Evolutionary conservation across 1,140 invertebrate genomes (phyloP).

Genomic region (Ptiloglossa arizonensis): DNA sequence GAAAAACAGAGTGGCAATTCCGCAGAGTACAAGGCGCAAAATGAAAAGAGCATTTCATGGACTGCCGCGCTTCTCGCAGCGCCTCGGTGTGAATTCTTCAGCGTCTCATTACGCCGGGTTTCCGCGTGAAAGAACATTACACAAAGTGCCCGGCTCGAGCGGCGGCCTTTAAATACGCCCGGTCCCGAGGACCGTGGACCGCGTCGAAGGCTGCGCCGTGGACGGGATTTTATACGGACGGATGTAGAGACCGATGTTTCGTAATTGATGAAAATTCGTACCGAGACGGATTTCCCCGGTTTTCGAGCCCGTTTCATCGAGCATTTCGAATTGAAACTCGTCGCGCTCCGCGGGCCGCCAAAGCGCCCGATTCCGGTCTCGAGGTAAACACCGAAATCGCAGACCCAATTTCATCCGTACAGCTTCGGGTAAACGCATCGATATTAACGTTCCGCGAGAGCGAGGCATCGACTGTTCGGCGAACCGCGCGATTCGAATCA

Average conservation of each 20-base stretch:
- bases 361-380: too few species aligned
- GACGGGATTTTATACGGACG: background rate
- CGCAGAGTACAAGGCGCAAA: slow-evolving; percentile 64
- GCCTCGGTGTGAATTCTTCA: slow-evolving; percentile 70
- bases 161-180: slow-evolving; percentile 39
- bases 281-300: background rate
- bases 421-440: too few species aligned
- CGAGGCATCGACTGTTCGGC: too few species aligned
- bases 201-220: slow-evolving; percentile 10
- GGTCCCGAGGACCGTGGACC: slow-evolving; percentile 6
- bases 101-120: slow-evolving; percentile 69
- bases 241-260: background rate
- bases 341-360: background rate
- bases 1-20: slow-evolving; percentile 64
- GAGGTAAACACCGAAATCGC: too few species aligned
- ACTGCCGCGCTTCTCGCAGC: slow-evolving; percentile 60
- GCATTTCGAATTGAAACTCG: background rate
- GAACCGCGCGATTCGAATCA: too few species aligned
- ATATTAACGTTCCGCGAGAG: too few species aligned
- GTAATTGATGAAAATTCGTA: slow-evolving; percentile 10
- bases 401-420: too few species aligned
- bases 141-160: slow-evolving; percentile 50
- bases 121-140: slow-evolving; percentile 61
- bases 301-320: background rate
- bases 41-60: slow-evolving; percentile 65